phyloP scores from a whole-genome alignment of 1,140 invertebrate species.

The Sminthurides bifidus region DNA sequence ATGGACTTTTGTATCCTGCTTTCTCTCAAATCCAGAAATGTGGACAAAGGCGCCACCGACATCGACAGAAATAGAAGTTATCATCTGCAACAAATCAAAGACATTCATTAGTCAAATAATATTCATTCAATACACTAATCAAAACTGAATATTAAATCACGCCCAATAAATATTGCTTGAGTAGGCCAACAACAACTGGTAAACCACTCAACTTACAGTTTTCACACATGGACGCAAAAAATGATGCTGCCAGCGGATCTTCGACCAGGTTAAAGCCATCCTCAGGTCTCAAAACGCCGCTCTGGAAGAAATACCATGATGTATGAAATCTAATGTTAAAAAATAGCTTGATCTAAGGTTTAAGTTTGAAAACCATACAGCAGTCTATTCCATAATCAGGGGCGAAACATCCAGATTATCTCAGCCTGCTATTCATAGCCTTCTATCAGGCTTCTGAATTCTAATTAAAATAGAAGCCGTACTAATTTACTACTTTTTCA shows the following conservation, averaged over 20 bases:
- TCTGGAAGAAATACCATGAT: conserved; percentile 12
- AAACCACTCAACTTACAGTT: not conserved
- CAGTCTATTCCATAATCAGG: no score
- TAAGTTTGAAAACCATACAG: not conserved
- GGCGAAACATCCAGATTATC: no score
- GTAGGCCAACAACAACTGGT: not conserved
- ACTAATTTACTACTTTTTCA: no score
- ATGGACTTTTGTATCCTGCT: not conserved
- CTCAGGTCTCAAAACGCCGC: conserved; percentile 13
- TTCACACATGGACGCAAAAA: conserved; percentile 17
- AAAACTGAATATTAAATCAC: not conserved
- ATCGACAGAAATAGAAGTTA: conserved; percentile 17
- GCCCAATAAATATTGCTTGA: not conserved
- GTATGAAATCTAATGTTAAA: not conserved
- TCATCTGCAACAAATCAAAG: not conserved
- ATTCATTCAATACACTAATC: not conserved
- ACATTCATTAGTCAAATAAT: not conserved
- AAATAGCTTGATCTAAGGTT: not conserved
- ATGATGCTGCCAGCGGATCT: conserved; percentile 23
- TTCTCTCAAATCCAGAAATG: conserved; percentile 5
- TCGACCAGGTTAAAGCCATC: conserved; percentile 27
- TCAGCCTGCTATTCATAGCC: no score
- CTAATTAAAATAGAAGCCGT: no score
- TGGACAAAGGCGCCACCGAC: conserved; percentile 18
- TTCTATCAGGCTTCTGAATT: no score